These are phyloP conservation scores for Pseudorectes ferrugineus DNA, from an alignment of 2,113 vertebrate species.

Conservation along the genomic window DNA sequence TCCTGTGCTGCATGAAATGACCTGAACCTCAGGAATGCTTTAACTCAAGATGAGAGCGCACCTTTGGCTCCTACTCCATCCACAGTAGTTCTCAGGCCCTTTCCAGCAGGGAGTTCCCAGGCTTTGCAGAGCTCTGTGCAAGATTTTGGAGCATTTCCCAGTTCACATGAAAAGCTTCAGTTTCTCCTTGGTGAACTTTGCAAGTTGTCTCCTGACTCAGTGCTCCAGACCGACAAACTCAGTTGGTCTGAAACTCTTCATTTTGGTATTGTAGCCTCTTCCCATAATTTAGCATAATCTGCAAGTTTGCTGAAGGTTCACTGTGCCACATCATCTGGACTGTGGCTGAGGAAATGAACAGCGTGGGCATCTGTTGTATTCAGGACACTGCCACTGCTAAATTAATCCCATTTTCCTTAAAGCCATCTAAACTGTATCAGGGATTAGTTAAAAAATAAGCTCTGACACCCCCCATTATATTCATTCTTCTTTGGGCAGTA, in stretches of 20 bases:
- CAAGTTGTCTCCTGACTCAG: background rate
- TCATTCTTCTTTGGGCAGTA: background rate
- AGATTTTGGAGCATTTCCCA: background rate
- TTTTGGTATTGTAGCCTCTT: background rate
- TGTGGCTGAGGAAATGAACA: background rate
- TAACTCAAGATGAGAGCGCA: background rate
- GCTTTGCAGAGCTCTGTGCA: background rate
- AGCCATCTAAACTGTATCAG: fast-evolving
- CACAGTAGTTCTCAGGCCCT: background rate
- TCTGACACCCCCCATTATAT: background rate
- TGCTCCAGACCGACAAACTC: background rate
- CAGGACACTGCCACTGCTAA: background rate
- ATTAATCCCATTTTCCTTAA: background rate
- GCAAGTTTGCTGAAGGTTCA: background rate
- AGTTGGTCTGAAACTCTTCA: background rate
- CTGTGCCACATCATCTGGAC: background rate
- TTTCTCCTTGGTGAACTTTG: background rate
- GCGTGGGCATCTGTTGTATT: background rate
- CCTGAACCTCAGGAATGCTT: background rate
- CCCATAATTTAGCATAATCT: background rate
- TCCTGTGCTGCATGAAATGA: background rate
- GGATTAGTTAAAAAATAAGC: background rate
- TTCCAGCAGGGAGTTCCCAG: background rate
- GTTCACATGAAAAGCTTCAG: background rate
- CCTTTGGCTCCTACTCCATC: background rate